A percentile compares a stretch with the other conserved stretches of the same genome.
Evolutionary conservation across 1,140 invertebrate genomes (phyloP).

Genomic region (Procambarus virginalis): DNA sequence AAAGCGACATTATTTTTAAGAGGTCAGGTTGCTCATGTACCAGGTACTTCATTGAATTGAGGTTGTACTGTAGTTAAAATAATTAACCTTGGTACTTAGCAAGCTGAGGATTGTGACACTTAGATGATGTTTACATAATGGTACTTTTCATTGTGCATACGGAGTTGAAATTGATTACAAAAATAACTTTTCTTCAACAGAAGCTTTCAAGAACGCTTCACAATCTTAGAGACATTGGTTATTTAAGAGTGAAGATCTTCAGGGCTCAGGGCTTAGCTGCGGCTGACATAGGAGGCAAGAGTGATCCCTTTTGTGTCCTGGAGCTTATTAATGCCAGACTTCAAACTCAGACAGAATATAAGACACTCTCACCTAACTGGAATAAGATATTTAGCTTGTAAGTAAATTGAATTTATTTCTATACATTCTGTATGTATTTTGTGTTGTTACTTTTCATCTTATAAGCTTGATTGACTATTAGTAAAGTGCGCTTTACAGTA

Average conservation of each 20-base stretch:
- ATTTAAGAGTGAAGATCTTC: constrained; percentile 91
- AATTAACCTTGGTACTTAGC: too few species aligned
- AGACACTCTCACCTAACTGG: constrained; percentile 96
- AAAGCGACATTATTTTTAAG: too few species aligned
- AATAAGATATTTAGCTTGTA: constrained; percentile 99
- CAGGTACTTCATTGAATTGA: too few species aligned
- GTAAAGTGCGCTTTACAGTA: too few species aligned
- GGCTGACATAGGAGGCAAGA: constrained; percentile 93
- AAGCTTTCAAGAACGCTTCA: constrained; percentile 82
- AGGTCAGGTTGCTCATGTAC: too few species aligned
- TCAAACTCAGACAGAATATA: constrained; percentile 99
- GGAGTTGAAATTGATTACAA: neutral
- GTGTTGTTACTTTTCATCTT: too few species aligned
- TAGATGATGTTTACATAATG: too few species aligned
- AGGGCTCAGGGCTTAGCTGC: constrained; percentile 91
- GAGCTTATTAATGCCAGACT: constrained; percentile 95
- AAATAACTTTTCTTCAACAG: constrained; percentile 74
- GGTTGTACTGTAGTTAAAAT: too few species aligned
- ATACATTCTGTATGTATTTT: too few species aligned
- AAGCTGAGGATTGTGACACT: too few species aligned
- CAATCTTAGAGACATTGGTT: constrained; percentile 88
- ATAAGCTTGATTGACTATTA: too few species aligned
- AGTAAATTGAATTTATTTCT: constrained; percentile 73
- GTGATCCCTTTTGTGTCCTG: constrained; percentile 97
- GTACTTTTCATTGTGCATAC: too few species aligned